Percentiles rank a stretch among this genome's conserved stretches.
Conservation (phyloP, 2,113 vertebrate species). For the Coryphaenoides rupestris region DNA sequence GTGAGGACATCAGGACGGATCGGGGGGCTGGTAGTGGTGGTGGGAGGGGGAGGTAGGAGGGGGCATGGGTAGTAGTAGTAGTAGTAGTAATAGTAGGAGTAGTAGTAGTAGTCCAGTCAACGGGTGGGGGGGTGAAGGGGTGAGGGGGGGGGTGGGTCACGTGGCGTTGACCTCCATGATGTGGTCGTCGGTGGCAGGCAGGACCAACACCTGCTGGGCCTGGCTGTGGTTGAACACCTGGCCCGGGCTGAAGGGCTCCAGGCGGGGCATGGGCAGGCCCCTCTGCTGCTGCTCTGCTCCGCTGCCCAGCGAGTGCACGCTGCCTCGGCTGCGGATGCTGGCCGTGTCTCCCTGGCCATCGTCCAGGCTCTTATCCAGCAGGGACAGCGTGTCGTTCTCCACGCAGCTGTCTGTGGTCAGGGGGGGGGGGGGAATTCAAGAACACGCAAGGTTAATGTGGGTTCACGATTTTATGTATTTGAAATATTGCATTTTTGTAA, state of each 20-base stretch:
- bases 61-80: neutral
- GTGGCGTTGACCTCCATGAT: constrained; percentile 94
- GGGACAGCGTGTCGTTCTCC: constrained; percentile 89
- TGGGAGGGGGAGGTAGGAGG: neutral
- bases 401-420: constrained; percentile 85
- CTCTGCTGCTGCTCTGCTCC: constrained; percentile 80
- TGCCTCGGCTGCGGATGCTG: constrained; percentile 84
- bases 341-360: constrained; percentile 82
- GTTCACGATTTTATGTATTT: neutral
- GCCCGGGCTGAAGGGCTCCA: constrained; percentile 85
- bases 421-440: no score
- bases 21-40: constrained; percentile 12
- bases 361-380: constrained; percentile 87
- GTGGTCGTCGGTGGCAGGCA: constrained; percentile 90
- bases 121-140: constrained; percentile 1
- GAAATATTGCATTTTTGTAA: neutral
- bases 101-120: constrained; percentile 49
- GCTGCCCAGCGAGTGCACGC: constrained; percentile 76
- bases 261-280: constrained; percentile 88
- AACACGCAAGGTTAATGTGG: neutral
- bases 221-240: constrained; percentile 90
- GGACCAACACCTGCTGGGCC: constrained; percentile 84
- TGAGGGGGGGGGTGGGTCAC: constrained; percentile 68
- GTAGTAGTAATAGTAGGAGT: constrained; percentile 36
- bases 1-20: no score